These are phyloP conservation scores for Dermolepida albohirtum DNA, from an alignment of 2,888 invertebrate genomes.

Conservation along the genomic window DNA sequence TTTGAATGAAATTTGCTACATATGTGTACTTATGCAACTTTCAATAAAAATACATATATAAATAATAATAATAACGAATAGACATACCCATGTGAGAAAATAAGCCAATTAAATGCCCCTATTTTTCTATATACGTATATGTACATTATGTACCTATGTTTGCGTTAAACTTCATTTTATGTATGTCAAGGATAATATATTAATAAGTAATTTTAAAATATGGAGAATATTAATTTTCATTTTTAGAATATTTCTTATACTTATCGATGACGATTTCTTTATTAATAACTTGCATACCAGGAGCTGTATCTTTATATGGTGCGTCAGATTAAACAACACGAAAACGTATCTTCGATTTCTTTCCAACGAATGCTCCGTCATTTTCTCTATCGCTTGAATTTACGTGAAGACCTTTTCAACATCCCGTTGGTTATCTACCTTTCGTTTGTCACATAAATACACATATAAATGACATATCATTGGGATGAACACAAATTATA, in stretches of 20 bases:
- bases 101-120: too few relatives aligned
- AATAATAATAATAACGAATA: too few relatives aligned
- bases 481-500: slow-evolving; percentile 46
- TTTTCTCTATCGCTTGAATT: not conserved
- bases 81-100: too few relatives aligned
- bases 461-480: slow-evolving; percentile 45
- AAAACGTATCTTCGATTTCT: slow-evolving; percentile 10
- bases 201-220: too few relatives aligned
- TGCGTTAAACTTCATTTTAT: too few relatives aligned
- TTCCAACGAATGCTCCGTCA: not conserved
- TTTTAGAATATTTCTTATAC: not conserved
- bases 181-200: too few relatives aligned
- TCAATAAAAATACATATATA: too few relatives aligned
- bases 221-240: too few relatives aligned
- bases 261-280: slow-evolving; percentile 26
- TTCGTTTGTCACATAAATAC: slow-evolving; percentile 47
- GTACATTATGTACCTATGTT: too few relatives aligned
- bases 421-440: slow-evolving; percentile 47
- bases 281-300: slow-evolving; percentile 35
- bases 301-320: slow-evolving; percentile 31
- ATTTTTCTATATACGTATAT: too few relatives aligned
- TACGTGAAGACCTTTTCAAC: slow-evolving; percentile 36
- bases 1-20: too few relatives aligned
- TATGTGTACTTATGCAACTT: too few relatives aligned
- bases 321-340: slow-evolving; percentile 21